Evolutionary conservation across 2,888 invertebrate species (phyloP).

Genomic region (Malthinus seriepunctatus): DNA sequence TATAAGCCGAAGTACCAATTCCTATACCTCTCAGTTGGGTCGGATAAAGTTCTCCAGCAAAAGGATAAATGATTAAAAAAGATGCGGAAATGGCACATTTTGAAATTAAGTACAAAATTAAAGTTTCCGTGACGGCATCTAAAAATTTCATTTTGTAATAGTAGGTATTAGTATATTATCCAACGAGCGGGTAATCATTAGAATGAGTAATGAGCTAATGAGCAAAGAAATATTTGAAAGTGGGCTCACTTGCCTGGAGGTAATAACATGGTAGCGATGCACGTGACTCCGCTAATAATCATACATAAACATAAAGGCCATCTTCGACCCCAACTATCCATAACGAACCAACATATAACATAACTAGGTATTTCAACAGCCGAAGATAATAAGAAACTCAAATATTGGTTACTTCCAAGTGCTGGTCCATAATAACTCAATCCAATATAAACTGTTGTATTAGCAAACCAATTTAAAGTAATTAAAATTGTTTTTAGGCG

Average conservation of each 20-base stretch:
- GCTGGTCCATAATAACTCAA: constrained; percentile 90
- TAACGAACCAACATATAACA: constrained; percentile 82
- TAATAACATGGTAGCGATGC: constrained; percentile 81
- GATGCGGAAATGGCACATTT: constrained; percentile 91
- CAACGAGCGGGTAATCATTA: too few relatives aligned
- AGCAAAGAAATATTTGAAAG: neutral
- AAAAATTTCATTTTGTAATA: constrained; percentile 17
- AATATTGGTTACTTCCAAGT: constrained; percentile 83
- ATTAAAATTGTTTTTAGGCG: constrained; percentile 83
- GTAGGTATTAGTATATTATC: too few relatives aligned
- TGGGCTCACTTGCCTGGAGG: constrained; percentile 65
- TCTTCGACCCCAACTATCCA: constrained; percentile 85
- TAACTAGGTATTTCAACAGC: constrained; percentile 90
- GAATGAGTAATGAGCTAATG: too few relatives aligned
- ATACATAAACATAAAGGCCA: constrained; percentile 88
- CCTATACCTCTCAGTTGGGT: constrained; percentile 88
- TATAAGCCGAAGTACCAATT: constrained; percentile 88
- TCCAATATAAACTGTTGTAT: constrained; percentile 90
- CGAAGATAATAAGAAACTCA: constrained; percentile 86
- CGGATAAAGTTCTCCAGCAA: constrained; percentile 90
- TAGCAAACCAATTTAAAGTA: constrained; percentile 90
- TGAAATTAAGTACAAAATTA: constrained; percentile 77
- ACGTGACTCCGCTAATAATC: constrained; percentile 83
- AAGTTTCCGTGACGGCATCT: constrained; percentile 76
- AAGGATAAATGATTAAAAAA: constrained; percentile 89